A percentile compares a stretch with the other conserved stretches of the same genome.
Evolutionary conservation across 2,797 vertebrate genomes (phyloP).

Genomic region (Epinephelus awoara): DNA sequence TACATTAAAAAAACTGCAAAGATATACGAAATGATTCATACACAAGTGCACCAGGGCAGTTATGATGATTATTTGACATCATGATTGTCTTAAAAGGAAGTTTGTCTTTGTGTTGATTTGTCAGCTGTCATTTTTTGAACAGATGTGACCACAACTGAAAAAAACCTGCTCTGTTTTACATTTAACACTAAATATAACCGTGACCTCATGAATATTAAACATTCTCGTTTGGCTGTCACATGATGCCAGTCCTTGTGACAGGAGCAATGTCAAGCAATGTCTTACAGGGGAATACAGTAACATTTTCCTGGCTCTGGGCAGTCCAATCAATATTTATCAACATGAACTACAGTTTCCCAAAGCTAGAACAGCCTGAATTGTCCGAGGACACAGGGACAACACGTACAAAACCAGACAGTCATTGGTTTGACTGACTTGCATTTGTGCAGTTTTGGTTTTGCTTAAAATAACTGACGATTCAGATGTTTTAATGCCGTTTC

Average conservation of each 20-base stretch:
- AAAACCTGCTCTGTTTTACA: conserved; percentile 19
- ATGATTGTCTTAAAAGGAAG: neutral
- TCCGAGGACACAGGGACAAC: conserved; percentile 64
- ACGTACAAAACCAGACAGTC: conserved; percentile 41
- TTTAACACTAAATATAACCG: conserved; percentile 56
- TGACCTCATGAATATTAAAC: conserved; percentile 73
- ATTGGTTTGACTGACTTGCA: conserved; percentile 27
- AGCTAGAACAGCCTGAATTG: conserved; percentile 69
- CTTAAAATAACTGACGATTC: conserved; percentile 6
- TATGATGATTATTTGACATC: neutral
- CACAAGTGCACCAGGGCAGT: neutral
- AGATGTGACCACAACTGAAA: conserved; percentile 34
- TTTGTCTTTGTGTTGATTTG: neutral
- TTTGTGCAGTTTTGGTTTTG: conserved; percentile 27
- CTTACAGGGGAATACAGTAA: conserved; percentile 68
- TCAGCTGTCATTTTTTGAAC: conserved; percentile 23
- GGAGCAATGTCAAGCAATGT: conserved; percentile 76
- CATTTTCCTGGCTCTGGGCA: conserved; percentile 68
- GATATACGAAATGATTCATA: neutral
- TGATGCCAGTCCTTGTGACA: conserved; percentile 72
- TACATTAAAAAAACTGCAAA: neutral
- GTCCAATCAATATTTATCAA: conserved; percentile 83
- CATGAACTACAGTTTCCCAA: conserved; percentile 73
- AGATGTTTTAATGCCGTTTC: conserved; percentile 6
- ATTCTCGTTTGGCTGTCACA: conserved; percentile 57